phyloP scores from a whole-genome alignment of 1,140 invertebrate genomes.

The Nomia melanderi region DNA sequence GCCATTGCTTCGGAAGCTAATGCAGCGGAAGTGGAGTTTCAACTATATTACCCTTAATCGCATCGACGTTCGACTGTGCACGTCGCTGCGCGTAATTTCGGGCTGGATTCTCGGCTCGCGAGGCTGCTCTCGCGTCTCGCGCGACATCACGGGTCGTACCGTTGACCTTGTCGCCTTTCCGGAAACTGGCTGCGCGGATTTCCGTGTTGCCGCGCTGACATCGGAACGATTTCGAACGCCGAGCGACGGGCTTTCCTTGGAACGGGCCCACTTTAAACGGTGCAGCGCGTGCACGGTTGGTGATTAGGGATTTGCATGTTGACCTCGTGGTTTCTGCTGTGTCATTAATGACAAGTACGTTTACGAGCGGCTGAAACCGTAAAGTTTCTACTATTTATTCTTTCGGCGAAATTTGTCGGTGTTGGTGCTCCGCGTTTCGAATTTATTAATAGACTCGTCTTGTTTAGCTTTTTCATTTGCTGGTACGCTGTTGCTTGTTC shows the following conservation, averaged over 20 bases:
- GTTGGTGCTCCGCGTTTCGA: not conserved
- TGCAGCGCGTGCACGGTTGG: too few relatives aligned
- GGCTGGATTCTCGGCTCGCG: slow-evolving; percentile 16
- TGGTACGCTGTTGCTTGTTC: too few relatives aligned
- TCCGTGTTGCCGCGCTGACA: not conserved
- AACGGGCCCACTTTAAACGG: not conserved
- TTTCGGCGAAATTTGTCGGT: not conserved
- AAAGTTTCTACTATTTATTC: not conserved
- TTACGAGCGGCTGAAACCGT: not conserved
- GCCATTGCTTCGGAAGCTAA: slow-evolving; percentile 53
- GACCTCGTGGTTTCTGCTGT: not conserved
- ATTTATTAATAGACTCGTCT: not conserved
- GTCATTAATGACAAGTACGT: not conserved
- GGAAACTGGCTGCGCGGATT: not conserved
- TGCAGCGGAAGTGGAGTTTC: slow-evolving; percentile 70
- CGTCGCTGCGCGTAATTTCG: slow-evolving; percentile 39
- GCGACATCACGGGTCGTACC: not conserved
- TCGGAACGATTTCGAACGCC: not conserved
- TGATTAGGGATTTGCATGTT: slow-evolving; percentile 5
- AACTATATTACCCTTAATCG: slow-evolving; percentile 73
- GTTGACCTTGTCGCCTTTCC: not conserved
- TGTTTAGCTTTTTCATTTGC: not conserved
- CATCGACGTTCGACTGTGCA: slow-evolving; percentile 47
- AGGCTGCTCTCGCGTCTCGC: not conserved
- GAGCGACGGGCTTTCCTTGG: not conserved